Conservation (phyloP, 2,113 vertebrate species). For the Nothobranchius furzeri region DNA sequence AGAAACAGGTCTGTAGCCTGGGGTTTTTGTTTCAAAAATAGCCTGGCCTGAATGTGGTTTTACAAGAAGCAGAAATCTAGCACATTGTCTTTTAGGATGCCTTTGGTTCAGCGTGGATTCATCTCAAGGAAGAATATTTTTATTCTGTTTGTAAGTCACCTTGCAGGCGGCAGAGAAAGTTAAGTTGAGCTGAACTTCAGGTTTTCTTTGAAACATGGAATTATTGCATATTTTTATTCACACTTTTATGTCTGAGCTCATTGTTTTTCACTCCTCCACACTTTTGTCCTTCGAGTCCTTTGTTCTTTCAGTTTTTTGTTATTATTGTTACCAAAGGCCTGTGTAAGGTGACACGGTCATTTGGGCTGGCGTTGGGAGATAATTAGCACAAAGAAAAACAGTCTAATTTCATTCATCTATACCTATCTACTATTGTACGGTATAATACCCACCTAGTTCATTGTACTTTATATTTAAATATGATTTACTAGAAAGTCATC, state of each 20-base stretch:
- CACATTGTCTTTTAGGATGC: conserved; percentile 64
- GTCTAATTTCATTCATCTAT: too few relatives aligned
- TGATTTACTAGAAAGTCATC: too few relatives aligned
- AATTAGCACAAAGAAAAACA: conserved; percentile 4
- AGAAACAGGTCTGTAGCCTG: conserved; percentile 58
- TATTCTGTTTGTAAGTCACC: conserved; percentile 68
- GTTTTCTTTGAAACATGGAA: conserved; percentile 56
- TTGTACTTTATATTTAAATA: too few relatives aligned
- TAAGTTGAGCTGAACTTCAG: conserved; percentile 53
- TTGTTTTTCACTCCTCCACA: conserved; percentile 9
- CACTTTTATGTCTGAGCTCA: conserved; percentile 24
- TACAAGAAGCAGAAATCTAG: conserved; percentile 62
- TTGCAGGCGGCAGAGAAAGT: conserved; percentile 49
- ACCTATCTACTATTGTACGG: too few relatives aligned
- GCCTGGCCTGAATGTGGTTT: conserved; percentile 67
- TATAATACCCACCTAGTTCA: too few relatives aligned
- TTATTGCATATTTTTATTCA: conserved; percentile 55
- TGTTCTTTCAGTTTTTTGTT: not conserved
- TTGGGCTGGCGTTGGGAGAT: not conserved
- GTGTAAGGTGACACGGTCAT: conserved; percentile 1
- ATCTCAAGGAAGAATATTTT: conserved; percentile 58
- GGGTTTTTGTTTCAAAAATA: conserved; percentile 68
- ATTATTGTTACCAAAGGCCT: conserved; percentile 1
- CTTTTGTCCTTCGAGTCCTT: conserved; percentile 4
- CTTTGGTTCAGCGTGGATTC: conserved; percentile 43